Conservation (phyloP, 2,888 invertebrate species). For the Diachrysia chrysitis region DNA sequence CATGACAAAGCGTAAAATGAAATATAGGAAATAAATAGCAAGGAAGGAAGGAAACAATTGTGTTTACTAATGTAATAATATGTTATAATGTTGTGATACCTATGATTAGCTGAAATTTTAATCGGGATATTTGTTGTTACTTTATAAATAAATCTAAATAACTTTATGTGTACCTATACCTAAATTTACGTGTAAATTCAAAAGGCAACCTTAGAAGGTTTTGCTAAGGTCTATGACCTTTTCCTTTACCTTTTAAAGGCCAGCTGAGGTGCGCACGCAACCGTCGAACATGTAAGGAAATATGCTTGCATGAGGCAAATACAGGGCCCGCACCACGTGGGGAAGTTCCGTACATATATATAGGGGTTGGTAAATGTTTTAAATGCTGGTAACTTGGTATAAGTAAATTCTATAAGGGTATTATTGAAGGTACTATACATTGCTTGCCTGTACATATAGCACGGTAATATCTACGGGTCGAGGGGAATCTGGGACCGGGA, state of each 20-base stretch:
- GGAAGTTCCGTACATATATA: neutral
- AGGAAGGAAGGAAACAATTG: neutral
- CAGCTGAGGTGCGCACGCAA: conserved; percentile 2
- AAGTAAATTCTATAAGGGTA: too few species aligned
- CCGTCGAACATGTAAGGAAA: neutral
- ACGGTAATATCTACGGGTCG: too few species aligned
- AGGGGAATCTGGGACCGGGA: too few species aligned
- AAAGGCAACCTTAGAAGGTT: conserved; percentile 2
- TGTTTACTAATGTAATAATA: too few species aligned
- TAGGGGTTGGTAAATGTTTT: too few species aligned
- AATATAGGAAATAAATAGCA: neutral
- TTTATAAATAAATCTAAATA: neutral
- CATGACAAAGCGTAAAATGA: neutral
- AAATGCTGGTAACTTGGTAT: too few species aligned
- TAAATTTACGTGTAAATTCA: neutral
- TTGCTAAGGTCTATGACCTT: neutral
- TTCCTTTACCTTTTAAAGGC: neutral
- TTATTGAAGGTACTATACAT: too few species aligned
- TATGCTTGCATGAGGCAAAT: neutral
- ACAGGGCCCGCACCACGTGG: neutral
- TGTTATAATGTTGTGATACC: neutral
- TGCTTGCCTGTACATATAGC: too few species aligned
- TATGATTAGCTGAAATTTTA: neutral
- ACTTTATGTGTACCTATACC: neutral
- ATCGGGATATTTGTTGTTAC: neutral